Evolutionary conservation across 2,797 vertebrate genomes (phyloP).

Genomic region (Characodon lateralis): DNA sequence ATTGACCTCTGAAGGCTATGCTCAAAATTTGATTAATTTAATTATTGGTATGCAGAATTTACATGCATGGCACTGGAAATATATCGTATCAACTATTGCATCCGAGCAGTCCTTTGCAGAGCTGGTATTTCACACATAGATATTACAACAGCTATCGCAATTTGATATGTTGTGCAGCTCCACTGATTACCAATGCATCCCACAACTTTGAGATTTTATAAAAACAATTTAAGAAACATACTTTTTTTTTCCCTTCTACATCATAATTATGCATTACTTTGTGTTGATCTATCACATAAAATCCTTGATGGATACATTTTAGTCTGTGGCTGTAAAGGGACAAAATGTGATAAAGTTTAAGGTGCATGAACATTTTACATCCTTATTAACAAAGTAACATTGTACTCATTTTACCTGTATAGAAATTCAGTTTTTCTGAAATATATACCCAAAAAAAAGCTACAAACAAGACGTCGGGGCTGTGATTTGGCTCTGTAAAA

Average conservation of each 20-base stretch:
- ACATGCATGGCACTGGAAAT: no score
- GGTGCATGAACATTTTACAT: neutral
- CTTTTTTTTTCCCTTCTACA: neutral
- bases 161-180: neutral
- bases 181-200: neutral
- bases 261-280: neutral
- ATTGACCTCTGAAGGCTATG: neutral
- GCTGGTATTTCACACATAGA: neutral
- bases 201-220: neutral
- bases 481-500: constrained; percentile 45
- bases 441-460: neutral
- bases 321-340: neutral
- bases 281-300: neutral
- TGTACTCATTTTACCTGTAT: neutral
- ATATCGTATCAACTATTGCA: neutral
- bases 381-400: neutral
- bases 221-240: neutral
- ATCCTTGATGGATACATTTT: neutral
- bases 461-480: constrained; percentile 50
- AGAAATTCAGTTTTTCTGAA: constrained; percentile 9
- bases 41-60: no score
- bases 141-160: no score
- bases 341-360: neutral
- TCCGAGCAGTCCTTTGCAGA: neutral
- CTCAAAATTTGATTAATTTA: neutral